Evolutionary conservation across 30 jellyfish, hydroid and myxozoan species (phyloP).

Genomic region (Turritopsis rubra): DNA sequence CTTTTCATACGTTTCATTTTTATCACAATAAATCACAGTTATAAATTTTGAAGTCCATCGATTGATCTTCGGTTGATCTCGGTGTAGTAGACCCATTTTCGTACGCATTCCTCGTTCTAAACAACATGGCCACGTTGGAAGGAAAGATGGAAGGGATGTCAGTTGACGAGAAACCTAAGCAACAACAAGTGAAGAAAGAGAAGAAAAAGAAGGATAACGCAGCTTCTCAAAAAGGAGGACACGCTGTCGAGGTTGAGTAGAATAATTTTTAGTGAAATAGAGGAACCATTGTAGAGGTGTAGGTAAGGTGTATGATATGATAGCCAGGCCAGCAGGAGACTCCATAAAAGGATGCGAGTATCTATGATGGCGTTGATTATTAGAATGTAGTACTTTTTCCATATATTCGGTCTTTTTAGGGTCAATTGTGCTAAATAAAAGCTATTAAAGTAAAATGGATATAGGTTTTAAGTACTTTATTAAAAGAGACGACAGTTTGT

Average conservation of each 20-base stretch:
- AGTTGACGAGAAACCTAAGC: slow-evolving; percentile 10
- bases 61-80: not conserved
- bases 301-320: not conserved
- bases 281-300: not conserved
- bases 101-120: not conserved
- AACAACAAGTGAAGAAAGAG: not conserved
- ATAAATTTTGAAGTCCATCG: not conserved
- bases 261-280: not conserved
- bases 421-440: too few relatives aligned
- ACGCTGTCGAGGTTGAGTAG: slow-evolving; percentile 27
- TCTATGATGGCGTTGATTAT: not conserved
- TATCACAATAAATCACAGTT: too few relatives aligned
- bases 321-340: not conserved
- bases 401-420: too few relatives aligned
- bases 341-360: not conserved
- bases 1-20: not conserved
- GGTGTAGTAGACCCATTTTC: not conserved
- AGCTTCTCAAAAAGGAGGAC: slow-evolving; percentile 14
- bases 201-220: slow-evolving; percentile 1
- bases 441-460: too few relatives aligned
- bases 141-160: slow-evolving; percentile 30
- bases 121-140: slow-evolving; percentile 43
- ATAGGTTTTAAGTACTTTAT: too few relatives aligned
- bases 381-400: not conserved
- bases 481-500: too few relatives aligned